A percentile compares a stretch with the other conserved stretches of the same genome.
phyloP scores from a whole-genome alignment of 1,140 invertebrate species.

The Tetranychus cinnabarinus region DNA sequence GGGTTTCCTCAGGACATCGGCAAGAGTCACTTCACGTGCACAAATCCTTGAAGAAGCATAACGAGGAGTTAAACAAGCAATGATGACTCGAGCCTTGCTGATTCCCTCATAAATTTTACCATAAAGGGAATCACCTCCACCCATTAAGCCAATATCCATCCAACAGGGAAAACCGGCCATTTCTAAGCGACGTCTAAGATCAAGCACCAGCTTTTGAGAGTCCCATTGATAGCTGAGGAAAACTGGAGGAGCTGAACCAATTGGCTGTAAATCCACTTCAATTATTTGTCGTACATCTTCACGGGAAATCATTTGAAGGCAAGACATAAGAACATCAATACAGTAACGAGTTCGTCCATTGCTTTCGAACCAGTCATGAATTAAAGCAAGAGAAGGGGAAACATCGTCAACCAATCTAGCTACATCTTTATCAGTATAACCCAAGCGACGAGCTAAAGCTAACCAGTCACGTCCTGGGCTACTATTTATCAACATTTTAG shows the following conservation, averaged over 20 bases:
- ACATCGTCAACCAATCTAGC: constrained; percentile 21
- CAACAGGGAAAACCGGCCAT: constrained; percentile 23
- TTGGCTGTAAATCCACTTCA: constrained; percentile 19
- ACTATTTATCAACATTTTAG: constrained; percentile 21
- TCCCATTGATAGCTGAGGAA: constrained; percentile 27
- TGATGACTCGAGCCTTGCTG: constrained; percentile 14
- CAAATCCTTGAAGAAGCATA: constrained; percentile 24
- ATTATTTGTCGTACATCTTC: constrained; percentile 23
- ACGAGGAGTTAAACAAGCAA: constrained; percentile 23
- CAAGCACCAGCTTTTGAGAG: constrained; percentile 17
- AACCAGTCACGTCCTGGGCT: neutral
- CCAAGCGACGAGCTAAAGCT: constrained; percentile 17
- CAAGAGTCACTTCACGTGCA: constrained; percentile 23
- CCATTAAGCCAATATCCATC: constrained; percentile 27
- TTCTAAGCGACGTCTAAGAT: constrained; percentile 20
- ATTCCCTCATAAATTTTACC: constrained; percentile 25
- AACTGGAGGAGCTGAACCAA: constrained; percentile 20
- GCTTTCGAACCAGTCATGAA: constrained; percentile 24
- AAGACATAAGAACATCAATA: constrained; percentile 22
- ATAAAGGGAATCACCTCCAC: constrained; percentile 24
- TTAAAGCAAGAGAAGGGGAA: constrained; percentile 21
- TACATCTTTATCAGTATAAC: constrained; percentile 22
- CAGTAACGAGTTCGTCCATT: constrained; percentile 25
- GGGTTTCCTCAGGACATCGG: constrained; percentile 24
- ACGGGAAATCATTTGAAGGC: constrained; percentile 21